These are phyloP conservation scores for Myoxocephalus aenaeus DNA, from an alignment of 2,797 vertebrate species.

Conservation along the genomic window DNA sequence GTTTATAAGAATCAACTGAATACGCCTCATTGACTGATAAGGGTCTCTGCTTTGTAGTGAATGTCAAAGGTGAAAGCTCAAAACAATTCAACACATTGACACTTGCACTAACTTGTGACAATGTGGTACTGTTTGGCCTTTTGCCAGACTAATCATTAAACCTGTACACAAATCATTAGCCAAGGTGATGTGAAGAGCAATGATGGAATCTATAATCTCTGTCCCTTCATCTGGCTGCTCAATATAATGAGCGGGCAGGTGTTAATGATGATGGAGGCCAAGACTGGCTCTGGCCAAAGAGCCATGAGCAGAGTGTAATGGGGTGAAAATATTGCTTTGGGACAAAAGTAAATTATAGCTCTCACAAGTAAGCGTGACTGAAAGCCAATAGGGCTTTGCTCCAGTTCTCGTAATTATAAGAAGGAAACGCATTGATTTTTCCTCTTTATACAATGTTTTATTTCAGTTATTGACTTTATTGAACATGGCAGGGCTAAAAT, in stretches of 20 bases:
- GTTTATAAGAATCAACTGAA: conserved; percentile 27
- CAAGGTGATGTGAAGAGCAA: conserved; percentile 50
- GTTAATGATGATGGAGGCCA: conserved; percentile 82
- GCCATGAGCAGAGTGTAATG: conserved; percentile 74
- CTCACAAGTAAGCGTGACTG: conserved; percentile 69
- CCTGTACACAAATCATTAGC: conserved; percentile 68
- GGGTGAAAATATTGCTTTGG: conserved; percentile 81
- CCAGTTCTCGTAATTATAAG: conserved; percentile 65
- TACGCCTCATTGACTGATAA: conserved; percentile 41
- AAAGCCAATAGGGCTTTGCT: conserved; percentile 74
- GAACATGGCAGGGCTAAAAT: conserved; percentile 31
- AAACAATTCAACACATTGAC: conserved; percentile 43
- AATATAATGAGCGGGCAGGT: conserved; percentile 73
- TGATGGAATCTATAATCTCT: conserved; percentile 71
- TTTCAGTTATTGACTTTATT: conserved; percentile 70
- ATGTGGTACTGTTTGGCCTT: conserved; percentile 47
- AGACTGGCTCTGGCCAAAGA: conserved; percentile 62
- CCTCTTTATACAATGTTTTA: conserved; percentile 59
- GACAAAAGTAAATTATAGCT: conserved; percentile 80
- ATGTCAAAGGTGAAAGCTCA: conserved; percentile 42
- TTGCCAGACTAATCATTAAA: conserved; percentile 57
- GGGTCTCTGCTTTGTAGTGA: conserved; percentile 29
- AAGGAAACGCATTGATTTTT: conserved; percentile 67
- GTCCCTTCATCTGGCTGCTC: conserved; percentile 71
- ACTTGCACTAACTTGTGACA: conserved; percentile 25